Conservation (phyloP, 2,113 vertebrate genomes). For the Phyllostomus hastatus region DNA sequence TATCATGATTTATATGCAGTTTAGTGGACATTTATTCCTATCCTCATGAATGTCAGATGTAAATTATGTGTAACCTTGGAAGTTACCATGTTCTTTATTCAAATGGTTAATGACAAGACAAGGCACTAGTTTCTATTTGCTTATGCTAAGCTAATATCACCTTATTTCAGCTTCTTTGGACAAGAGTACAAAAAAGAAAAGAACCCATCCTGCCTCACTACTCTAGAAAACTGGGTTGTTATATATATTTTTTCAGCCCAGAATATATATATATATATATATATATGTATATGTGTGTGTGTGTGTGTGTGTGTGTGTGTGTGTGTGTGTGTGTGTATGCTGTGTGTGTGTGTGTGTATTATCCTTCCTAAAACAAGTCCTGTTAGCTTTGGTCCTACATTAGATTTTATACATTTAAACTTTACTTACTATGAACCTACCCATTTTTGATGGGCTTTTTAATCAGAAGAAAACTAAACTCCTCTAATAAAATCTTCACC, state of each 20-base stretch:
- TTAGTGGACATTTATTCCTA: conserved; percentile 56
- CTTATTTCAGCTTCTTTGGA: neutral
- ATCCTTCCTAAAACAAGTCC: neutral
- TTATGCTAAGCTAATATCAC: neutral
- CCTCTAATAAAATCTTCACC: conserved; percentile 15
- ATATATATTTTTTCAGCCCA: neutral
- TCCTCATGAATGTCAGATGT: conserved; percentile 42
- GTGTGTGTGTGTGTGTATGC: too few species aligned
- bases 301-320: too few species aligned
- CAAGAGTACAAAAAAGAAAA: neutral
- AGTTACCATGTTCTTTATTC: conserved; percentile 52
- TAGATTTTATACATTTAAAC: neutral
- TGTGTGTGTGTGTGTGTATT: too few species aligned
- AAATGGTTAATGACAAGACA: conserved; percentile 20
- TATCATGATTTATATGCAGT: conserved; percentile 45
- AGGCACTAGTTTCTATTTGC: neutral
- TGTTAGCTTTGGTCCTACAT: neutral
- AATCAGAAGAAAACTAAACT: conserved; percentile 39
- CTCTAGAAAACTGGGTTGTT: neutral
- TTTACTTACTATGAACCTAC: neutral
- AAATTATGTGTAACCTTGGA: conserved; percentile 57
- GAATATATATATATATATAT: too few species aligned
- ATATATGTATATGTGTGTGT: too few species aligned
- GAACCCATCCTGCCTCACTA: neutral
- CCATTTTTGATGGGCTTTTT: neutral